Conservation (phyloP, 2,797 vertebrate species). For the Lithobates pipiens region DNA sequence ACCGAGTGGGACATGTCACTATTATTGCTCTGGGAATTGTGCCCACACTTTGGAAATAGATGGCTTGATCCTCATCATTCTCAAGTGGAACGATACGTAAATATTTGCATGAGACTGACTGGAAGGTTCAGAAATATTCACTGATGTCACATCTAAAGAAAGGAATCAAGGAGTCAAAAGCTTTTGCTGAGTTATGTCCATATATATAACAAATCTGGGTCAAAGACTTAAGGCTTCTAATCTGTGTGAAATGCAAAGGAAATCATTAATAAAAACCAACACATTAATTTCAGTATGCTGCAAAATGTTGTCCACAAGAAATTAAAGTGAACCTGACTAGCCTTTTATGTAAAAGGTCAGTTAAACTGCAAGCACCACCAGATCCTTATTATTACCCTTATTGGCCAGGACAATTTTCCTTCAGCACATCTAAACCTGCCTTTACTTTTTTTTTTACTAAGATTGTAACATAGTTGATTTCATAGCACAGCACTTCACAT, state of each 20-base stretch:
- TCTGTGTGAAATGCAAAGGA: background rate
- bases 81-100: constrained; percentile 33
- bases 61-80: background rate
- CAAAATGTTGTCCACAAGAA: too few species aligned
- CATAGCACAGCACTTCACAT: too few species aligned
- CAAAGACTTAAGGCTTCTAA: background rate
- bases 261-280: background rate
- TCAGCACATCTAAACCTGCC: too few species aligned
- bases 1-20: constrained; percentile 9
- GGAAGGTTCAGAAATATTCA: constrained; percentile 22
- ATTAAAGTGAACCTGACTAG: background rate
- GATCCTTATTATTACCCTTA: background rate
- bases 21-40: constrained; percentile 41
- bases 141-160: constrained; percentile 39
- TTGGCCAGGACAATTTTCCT: too few species aligned
- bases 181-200: background rate
- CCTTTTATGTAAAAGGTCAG: too few species aligned
- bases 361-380: background rate
- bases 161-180: background rate
- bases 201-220: background rate
- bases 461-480: too few species aligned
- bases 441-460: too few species aligned
- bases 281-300: background rate
- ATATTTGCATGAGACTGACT: constrained; percentile 29
- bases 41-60: background rate